Conservation (phyloP, 2,888 invertebrate species). For the Cephus runcator region DNA sequence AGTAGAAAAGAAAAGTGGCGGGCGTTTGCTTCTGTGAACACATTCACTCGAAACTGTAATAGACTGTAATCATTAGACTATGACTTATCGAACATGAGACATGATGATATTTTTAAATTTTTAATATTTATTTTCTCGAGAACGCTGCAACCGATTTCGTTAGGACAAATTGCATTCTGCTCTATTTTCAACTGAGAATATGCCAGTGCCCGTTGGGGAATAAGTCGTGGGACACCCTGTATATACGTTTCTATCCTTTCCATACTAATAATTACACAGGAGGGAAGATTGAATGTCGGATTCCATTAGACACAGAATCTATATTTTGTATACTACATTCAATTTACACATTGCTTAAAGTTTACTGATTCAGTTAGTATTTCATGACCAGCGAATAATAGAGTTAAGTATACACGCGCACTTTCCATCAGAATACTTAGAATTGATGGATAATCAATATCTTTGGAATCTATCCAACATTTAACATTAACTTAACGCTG, state of each 20-base stretch:
- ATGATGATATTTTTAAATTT: too few species aligned
- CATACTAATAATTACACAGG: background rate
- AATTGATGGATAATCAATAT: background rate
- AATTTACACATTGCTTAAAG: background rate
- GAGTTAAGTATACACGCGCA: background rate
- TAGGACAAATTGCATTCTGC: too few species aligned
- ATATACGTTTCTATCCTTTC: background rate
- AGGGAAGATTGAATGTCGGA: background rate
- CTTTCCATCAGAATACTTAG: background rate
- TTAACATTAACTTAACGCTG: slow-evolving; percentile 22
- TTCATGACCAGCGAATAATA: background rate
- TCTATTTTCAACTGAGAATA: too few species aligned
- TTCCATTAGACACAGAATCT: background rate
- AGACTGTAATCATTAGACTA: too few species aligned
- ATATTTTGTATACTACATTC: background rate
- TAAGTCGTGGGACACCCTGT: too few species aligned
- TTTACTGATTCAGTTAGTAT: background rate
- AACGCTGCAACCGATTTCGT: too few species aligned
- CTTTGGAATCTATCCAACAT: background rate
- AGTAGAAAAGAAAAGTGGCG: too few species aligned
- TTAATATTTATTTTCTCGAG: too few species aligned
- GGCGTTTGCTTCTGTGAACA: too few species aligned
- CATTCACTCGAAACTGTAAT: too few species aligned
- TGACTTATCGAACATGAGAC: too few species aligned
- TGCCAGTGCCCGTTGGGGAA: too few species aligned